These are phyloP conservation scores for Elymnias hypermnestra DNA, from an alignment of 1,140 invertebrate species.

Conservation along the genomic window DNA sequence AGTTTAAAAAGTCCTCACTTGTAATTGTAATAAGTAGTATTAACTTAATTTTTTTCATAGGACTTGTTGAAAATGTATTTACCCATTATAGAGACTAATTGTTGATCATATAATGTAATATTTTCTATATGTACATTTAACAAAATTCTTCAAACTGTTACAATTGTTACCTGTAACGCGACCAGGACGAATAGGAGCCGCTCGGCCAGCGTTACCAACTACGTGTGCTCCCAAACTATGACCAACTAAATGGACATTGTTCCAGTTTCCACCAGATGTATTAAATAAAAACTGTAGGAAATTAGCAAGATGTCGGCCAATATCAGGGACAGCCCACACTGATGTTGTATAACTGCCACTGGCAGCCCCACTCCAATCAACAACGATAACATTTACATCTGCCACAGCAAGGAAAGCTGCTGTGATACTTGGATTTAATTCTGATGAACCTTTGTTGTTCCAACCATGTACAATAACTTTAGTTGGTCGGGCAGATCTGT, in stretches of 20 bases:
- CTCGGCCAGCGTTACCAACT: slow-evolving; percentile 82
- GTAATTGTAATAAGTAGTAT: too few relatives aligned
- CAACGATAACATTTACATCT: slow-evolving; percentile 76
- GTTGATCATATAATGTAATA: too few relatives aligned
- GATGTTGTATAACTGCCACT: slow-evolving; percentile 62
- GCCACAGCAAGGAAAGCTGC: slow-evolving; percentile 57
- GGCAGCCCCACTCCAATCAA: slow-evolving; percentile 50
- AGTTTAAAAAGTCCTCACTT: too few relatives aligned
- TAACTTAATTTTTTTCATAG: too few relatives aligned
- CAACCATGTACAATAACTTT: slow-evolving; percentile 46
- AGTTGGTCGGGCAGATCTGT: slow-evolving; percentile 22
- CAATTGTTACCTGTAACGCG: slow-evolving; percentile 32
- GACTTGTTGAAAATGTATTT: not conserved
- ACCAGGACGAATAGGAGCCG: slow-evolving; percentile 29
- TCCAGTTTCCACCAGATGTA: slow-evolving; percentile 40
- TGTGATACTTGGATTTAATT: slow-evolving; percentile 24
- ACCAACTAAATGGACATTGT: slow-evolving; percentile 89
- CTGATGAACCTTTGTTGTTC: slow-evolving; percentile 34
- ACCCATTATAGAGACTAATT: not conserved
- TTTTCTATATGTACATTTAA: too few relatives aligned
- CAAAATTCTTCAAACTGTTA: too few relatives aligned
- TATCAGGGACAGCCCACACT: slow-evolving; percentile 61
- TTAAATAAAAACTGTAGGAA: slow-evolving; percentile 40
- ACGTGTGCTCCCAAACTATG: slow-evolving; percentile 79
- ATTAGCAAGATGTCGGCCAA: slow-evolving; percentile 48